A percentile compares a stretch with the other conserved stretches of the same genome.
phyloP scores from a whole-genome alignment of 2,888 invertebrate species.

The Ferrisia virgata region DNA sequence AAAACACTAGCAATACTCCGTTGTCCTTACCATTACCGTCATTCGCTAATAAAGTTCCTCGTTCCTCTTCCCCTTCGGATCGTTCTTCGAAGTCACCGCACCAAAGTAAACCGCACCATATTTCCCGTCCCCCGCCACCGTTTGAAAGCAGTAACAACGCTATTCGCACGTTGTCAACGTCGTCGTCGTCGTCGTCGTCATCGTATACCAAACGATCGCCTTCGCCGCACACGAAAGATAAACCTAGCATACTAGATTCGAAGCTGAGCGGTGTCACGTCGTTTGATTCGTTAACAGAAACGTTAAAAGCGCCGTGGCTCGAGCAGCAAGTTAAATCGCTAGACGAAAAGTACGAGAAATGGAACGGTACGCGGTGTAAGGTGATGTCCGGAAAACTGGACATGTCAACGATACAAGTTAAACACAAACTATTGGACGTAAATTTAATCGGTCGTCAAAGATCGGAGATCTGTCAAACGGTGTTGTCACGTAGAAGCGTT shows the following conservation, averaged over 20 bases:
- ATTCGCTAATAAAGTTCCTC: conserved; percentile 68
- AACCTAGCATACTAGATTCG: conserved; percentile 34
- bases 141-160: conserved; percentile 64
- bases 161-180: conserved; percentile 56
- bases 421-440: conserved; percentile 73
- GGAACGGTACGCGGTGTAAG: conserved; percentile 62
- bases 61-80: conserved; percentile 51
- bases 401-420: conserved; percentile 57
- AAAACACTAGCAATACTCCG: conserved; percentile 60
- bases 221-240: conserved; percentile 27
- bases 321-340: conserved; percentile 71
- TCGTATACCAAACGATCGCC: conserved; percentile 55
- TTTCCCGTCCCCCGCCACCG: conserved; percentile 76
- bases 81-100: conserved; percentile 41
- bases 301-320: conserved; percentile 43
- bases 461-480: conserved; percentile 87
- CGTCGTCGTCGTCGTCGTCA: conserved; percentile 55
- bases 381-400: conserved; percentile 49
- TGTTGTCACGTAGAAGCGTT: conserved; percentile 87
- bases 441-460: conserved; percentile 65
- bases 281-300: conserved; percentile 35
- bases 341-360: conserved; percentile 89
- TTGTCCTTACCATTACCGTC: conserved; percentile 82
- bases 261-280: conserved; percentile 34
- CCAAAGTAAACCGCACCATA: conserved; percentile 59